Evolutionary conservation across 2,113 vertebrate genomes (phyloP), one percentile per base, ranked within the genome.

Genomic region (Gobius niger): DNA sequence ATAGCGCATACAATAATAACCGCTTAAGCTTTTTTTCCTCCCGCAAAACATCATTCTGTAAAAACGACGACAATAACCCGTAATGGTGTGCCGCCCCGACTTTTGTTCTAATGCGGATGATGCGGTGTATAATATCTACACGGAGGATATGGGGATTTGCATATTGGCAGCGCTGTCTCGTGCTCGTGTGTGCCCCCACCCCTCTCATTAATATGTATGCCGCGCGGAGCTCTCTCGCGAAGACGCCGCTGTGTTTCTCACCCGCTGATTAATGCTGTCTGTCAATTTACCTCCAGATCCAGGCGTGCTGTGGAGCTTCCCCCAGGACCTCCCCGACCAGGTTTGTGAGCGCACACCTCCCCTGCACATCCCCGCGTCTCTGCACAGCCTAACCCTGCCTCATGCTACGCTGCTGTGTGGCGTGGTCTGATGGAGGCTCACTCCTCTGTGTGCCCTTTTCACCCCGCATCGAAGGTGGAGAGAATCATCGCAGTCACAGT

Each of bases 251-350:
- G 89, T 94, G 92, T 93, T 94, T 92, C 89, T 92, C 91, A 93
- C 91, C 90, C 91, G 91, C 91, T 95, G 91, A 96, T 96, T 96
- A 97, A 97, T 94, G 92, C 93, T 94, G 87, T 94, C 90, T 98
- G 93, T 98, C 93, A 93, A 95, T 99, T 97, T 95, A 13, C 95
- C 96, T 97, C 93, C 95, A 99, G 98, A 98, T 96, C 97, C 98
- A 84, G 93, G 94, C 94, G 93, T 99, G 91, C 91, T 98, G 92
- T 99, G 98, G 98, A 98, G 96, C 93, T 99, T 98, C 94, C 98
- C 98, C 79, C 95, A 97, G 95, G 98, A 98, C 94, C 97, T 96
- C 91, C 94, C 94, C 94, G 96, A 99, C 93, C 96, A 99, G 97
- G 98, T 99, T 95, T 93, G 96, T 93, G 95, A 93, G 83, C 74